Conservation (phyloP, 1,140 invertebrate genomes). For the Littorina saxatilis region DNA sequence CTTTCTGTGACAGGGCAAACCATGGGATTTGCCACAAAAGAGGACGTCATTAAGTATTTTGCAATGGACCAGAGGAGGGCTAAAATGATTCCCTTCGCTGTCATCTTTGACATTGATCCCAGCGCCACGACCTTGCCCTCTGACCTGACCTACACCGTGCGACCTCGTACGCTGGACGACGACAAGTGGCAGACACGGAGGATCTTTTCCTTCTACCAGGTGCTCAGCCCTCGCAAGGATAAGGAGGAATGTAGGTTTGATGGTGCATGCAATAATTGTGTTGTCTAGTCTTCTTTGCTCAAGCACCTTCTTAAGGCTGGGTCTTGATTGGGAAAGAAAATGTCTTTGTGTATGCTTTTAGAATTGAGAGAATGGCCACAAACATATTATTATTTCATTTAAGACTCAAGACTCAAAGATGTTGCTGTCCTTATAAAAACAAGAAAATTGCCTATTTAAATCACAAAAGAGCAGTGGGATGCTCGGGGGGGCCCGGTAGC, state of each 20-base stretch:
- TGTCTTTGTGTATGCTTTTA: too few species aligned
- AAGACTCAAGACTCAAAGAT: too few species aligned
- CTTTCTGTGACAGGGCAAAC: slow-evolving; percentile 37
- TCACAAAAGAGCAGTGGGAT: too few species aligned
- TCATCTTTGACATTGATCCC: slow-evolving; percentile 36
- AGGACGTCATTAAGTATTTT: slow-evolving; percentile 68
- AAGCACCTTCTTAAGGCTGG: too few species aligned
- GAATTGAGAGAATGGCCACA: too few species aligned
- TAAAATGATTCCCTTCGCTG: slow-evolving; percentile 57
- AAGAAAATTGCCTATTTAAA: too few species aligned
- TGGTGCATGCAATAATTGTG: slow-evolving; percentile 25
- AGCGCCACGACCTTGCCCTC: slow-evolving; percentile 39
- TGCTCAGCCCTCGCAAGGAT: slow-evolving; percentile 80
- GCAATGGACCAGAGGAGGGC: slow-evolving; percentile 3
- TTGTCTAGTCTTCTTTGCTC: slow-evolving; percentile 49
- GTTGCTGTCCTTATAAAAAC: too few species aligned
- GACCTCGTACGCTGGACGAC: slow-evolving; percentile 56
- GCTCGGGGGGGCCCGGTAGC: too few species aligned
- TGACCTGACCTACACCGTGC: slow-evolving; percentile 56
- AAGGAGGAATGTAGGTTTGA: slow-evolving; percentile 78
- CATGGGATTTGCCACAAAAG: slow-evolving; percentile 71
- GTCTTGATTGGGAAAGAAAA: too few species aligned
- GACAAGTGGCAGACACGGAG: slow-evolving; percentile 81
- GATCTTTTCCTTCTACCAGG: slow-evolving; percentile 82
- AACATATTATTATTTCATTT: too few species aligned